Conservation (phyloP, 2,888 invertebrate species). For the Ditylenchus weischeri region DNA sequence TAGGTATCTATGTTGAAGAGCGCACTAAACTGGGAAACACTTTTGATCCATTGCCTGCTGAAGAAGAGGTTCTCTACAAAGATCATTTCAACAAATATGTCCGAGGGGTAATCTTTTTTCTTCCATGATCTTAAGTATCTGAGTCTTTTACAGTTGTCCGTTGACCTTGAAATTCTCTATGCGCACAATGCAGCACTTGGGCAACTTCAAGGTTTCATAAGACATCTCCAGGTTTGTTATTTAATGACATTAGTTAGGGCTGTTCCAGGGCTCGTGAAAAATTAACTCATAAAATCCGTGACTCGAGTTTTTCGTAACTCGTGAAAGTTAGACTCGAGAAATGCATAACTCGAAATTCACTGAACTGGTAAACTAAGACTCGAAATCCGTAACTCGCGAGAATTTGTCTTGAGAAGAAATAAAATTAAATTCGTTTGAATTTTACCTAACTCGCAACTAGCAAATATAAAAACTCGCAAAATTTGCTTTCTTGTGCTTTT, state of each 20-base stretch:
- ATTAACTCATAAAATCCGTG: too few relatives aligned
- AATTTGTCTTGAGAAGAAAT: too few relatives aligned
- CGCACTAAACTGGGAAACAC: constrained; percentile 4
- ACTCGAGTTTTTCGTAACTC: too few relatives aligned
- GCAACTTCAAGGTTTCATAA: constrained; percentile 42
- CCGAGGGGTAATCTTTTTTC: constrained; percentile 39
- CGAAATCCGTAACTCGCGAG: too few relatives aligned
- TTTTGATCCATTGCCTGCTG: not conserved
- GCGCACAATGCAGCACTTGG: constrained; percentile 53
- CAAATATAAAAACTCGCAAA: too few relatives aligned
- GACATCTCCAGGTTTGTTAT: constrained; percentile 7
- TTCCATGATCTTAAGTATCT: not conserved
- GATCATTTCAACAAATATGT: constrained; percentile 53
- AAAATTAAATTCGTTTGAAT: too few relatives aligned
- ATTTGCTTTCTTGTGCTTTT: too few relatives aligned
- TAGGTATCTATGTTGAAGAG: constrained; percentile 40
- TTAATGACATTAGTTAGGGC: not conserved
- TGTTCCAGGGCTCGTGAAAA: too few relatives aligned
- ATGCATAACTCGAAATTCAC: too few relatives aligned
- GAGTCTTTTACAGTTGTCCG: constrained; percentile 36
- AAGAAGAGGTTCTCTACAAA: constrained; percentile 30
- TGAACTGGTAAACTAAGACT: too few relatives aligned
- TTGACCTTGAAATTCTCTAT: constrained; percentile 49
- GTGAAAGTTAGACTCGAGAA: too few relatives aligned
- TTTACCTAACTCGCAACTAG: too few relatives aligned